phyloP scores from a whole-genome alignment of 2,797 vertebrate species.

The Squalus acanthias region DNA sequence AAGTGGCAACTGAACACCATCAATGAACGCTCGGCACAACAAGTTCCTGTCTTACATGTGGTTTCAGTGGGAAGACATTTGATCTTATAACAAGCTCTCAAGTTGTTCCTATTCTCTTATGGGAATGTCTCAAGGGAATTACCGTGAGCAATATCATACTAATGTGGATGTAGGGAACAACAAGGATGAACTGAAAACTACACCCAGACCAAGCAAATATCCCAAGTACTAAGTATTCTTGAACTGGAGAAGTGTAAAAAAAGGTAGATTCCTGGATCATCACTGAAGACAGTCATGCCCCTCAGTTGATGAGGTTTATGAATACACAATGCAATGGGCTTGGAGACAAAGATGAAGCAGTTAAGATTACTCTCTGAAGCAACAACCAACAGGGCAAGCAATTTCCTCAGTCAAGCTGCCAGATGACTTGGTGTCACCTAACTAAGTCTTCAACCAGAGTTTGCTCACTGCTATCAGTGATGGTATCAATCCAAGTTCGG shows the following conservation, averaged over 20 bases:
- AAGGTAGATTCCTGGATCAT: not conserved
- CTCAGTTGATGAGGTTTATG: not conserved
- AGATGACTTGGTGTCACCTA: not conserved
- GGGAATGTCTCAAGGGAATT: not conserved
- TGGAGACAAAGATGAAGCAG: not conserved
- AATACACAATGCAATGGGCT: not conserved
- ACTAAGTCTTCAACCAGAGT: not conserved
- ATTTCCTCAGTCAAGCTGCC: not conserved
- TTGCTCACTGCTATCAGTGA: not conserved
- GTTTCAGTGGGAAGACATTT: not conserved
- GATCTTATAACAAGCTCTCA: not conserved
- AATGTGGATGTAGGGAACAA: not conserved
- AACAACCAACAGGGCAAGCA: not conserved
- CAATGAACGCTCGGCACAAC: not conserved
- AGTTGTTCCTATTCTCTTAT: not conserved
- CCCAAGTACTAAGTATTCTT: not conserved
- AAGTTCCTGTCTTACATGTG: not conserved
- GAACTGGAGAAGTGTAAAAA: not conserved
- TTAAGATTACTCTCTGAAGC: not conserved
- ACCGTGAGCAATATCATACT: not conserved
- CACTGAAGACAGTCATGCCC: not conserved
- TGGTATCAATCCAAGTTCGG: not conserved
- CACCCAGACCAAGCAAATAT: not conserved
- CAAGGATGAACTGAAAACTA: not conserved
- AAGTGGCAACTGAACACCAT: not conserved